Conservation (phyloP, 2,113 vertebrate genomes). For the Oophaga pumilio region DNA sequence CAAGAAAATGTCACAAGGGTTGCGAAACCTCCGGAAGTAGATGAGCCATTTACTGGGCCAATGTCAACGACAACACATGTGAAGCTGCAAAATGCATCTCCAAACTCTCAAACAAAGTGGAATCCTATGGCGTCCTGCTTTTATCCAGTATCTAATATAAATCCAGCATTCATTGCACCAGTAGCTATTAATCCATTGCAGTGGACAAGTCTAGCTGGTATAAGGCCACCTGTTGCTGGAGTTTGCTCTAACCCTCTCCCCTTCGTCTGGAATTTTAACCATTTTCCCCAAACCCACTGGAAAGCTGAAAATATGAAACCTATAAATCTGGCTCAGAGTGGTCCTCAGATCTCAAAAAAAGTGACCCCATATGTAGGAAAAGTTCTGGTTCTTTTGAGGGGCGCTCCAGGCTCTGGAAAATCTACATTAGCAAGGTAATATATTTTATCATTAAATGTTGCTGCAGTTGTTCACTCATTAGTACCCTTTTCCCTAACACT, state of each 20-base stretch:
- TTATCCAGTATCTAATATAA: slow-evolving; percentile 67
- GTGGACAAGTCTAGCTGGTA: slow-evolving; percentile 67
- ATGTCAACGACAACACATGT: slow-evolving; percentile 7
- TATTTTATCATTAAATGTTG: slow-evolving; percentile 32
- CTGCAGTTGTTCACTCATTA: neutral
- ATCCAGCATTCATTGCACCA: slow-evolving; percentile 81
- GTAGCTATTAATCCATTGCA: slow-evolving; percentile 71
- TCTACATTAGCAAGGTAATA: slow-evolving; percentile 88
- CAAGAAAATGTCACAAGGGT: slow-evolving; percentile 48
- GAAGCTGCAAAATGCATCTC: neutral
- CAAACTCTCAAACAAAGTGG: slow-evolving; percentile 67
- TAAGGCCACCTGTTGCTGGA: slow-evolving; percentile 60
- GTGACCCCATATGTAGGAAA: slow-evolving; percentile 75
- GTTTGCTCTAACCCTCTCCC: slow-evolving; percentile 65
- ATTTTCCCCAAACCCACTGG: slow-evolving; percentile 76
- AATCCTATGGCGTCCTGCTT: slow-evolving; percentile 80
- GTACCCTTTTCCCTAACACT: too few species aligned
- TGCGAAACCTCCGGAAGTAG: slow-evolving; percentile 56
- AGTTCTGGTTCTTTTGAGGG: slow-evolving; percentile 90
- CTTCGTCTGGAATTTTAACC: slow-evolving; percentile 66
- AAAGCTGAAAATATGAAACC: slow-evolving; percentile 67
- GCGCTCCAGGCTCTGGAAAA: slow-evolving; percentile 95
- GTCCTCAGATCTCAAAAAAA: slow-evolving; percentile 69
- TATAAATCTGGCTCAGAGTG: slow-evolving; percentile 61
- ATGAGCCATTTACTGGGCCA: slow-evolving; percentile 10